Percentiles rank a stretch among this genome's conserved stretches.
phyloP scores from a whole-genome alignment of 2,888 invertebrate species.

The Oeneis ivallda region DNA sequence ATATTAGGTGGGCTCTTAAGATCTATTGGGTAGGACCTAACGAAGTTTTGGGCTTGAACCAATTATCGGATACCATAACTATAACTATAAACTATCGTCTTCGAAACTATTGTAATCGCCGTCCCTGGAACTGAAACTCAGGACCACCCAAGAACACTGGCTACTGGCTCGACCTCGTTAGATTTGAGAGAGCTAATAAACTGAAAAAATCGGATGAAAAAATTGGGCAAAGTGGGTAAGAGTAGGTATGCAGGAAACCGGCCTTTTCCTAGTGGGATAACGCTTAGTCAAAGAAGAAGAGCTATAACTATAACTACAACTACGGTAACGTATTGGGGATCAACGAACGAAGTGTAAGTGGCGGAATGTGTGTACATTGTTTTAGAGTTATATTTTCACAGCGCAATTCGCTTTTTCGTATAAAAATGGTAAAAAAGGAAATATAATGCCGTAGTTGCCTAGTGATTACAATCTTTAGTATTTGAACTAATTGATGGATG shows the following conservation, averaged over 20 bases:
- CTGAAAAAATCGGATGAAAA: too few species aligned
- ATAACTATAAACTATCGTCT: neutral
- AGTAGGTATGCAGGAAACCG: too few species aligned
- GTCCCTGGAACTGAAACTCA: too few species aligned
- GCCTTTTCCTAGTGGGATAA: too few species aligned
- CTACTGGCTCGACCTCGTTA: too few species aligned
- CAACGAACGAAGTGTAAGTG: conserved; percentile 42
- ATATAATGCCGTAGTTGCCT: neutral
- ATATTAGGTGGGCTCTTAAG: conserved; percentile 72
- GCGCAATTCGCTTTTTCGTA: neutral
- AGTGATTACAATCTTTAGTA: neutral
- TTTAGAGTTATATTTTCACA: neutral
- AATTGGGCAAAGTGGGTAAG: too few species aligned
- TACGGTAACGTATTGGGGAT: conserved; percentile 60
- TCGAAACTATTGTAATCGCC: too few species aligned
- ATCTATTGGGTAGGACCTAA: conserved; percentile 67
- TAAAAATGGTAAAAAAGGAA: neutral
- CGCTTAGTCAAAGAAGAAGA: too few species aligned
- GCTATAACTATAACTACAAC: conserved; percentile 29
- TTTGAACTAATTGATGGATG: too few species aligned
- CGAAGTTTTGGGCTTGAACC: conserved; percentile 48
- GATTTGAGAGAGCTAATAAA: too few species aligned
- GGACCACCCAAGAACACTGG: too few species aligned
- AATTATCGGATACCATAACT: conserved; percentile 43
- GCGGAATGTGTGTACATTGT: neutral